Conservation (phyloP, 2,888 invertebrate species). For the Caenorhabditis japonica region DNA sequence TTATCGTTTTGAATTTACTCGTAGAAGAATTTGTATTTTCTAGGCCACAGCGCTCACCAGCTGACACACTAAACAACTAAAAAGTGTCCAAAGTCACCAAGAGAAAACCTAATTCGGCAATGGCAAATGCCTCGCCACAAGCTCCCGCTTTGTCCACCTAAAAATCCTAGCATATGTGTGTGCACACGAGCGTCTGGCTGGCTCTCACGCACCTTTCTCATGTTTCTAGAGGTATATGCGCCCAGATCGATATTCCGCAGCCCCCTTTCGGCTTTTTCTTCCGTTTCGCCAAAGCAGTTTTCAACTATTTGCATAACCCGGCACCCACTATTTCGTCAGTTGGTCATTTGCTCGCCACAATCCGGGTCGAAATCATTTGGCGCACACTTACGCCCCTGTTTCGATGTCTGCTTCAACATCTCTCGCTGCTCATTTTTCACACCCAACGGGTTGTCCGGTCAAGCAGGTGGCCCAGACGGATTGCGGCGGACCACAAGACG, state of each 20-base stretch:
- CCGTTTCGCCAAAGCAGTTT: not conserved
- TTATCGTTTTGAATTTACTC: no score
- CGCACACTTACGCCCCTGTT: conserved; percentile 28
- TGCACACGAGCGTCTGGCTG: not conserved
- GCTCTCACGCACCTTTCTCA: conserved; percentile 28
- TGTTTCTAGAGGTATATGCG: conserved; percentile 4
- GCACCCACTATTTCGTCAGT: conserved; percentile 1
- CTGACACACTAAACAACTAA: no score
- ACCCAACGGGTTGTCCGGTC: conserved; percentile 17
- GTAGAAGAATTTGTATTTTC: no score
- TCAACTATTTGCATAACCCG: conserved; percentile 29
- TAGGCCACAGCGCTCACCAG: no score
- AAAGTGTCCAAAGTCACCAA: no score
- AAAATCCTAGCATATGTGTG: no score
- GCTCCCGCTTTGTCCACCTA: no score
- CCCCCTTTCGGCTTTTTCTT: not conserved
- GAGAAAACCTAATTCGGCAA: no score
- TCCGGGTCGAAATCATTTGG: conserved; percentile 38
- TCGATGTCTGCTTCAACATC: conserved; percentile 8
- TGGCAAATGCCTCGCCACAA: no score
- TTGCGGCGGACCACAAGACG: conserved; percentile 34
- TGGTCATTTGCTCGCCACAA: conserved; percentile 25
- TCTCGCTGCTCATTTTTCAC: conserved; percentile 40
- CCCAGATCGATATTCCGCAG: conserved; percentile 3
- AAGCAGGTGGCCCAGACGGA: conserved; percentile 43